A percentile compares a stretch with the other conserved stretches of the same genome.
Evolutionary conservation across 2,797 vertebrate species (phyloP).

Genomic region (Bufotes viridis): DNA sequence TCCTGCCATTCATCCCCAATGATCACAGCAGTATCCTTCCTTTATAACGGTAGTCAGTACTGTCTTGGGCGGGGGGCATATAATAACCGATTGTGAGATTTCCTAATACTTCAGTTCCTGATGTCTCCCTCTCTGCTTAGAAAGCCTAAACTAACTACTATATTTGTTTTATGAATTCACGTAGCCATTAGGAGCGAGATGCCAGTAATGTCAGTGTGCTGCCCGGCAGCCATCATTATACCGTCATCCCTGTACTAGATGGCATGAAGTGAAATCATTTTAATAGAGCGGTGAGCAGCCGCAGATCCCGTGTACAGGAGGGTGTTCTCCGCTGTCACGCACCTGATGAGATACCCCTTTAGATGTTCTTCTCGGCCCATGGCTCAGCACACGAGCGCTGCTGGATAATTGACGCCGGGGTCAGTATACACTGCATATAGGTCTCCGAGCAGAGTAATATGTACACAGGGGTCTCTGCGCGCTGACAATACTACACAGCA

Average conservation of each 20-base stretch:
- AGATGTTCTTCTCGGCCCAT: no score
- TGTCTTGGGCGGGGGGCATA: no score
- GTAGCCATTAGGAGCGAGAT: not conserved
- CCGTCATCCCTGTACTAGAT: not conserved
- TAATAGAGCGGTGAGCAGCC: not conserved
- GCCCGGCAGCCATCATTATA: conserved; percentile 6
- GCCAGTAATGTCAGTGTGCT: not conserved
- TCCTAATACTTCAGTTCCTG: not conserved
- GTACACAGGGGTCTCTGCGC: not conserved
- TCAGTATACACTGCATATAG: no score
- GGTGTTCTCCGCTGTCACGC: not conserved
- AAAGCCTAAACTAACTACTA: not conserved
- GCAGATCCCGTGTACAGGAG: no score
- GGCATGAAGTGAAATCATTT: not conserved
- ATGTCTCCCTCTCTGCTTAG: no score
- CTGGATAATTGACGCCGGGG: not conserved
- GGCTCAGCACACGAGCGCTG: not conserved
- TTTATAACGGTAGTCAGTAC: no score
- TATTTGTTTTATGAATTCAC: not conserved
- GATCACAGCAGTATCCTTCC: no score
- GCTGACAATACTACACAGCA: no score
- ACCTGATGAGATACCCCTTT: not conserved
- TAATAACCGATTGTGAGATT: not conserved
- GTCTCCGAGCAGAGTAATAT: not conserved
- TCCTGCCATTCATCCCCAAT: no score